Evolutionary conservation across 35 echinoderm and acorn worm genomes (phyloP).

Genomic region (Heliocidaris tuberculata): DNA sequence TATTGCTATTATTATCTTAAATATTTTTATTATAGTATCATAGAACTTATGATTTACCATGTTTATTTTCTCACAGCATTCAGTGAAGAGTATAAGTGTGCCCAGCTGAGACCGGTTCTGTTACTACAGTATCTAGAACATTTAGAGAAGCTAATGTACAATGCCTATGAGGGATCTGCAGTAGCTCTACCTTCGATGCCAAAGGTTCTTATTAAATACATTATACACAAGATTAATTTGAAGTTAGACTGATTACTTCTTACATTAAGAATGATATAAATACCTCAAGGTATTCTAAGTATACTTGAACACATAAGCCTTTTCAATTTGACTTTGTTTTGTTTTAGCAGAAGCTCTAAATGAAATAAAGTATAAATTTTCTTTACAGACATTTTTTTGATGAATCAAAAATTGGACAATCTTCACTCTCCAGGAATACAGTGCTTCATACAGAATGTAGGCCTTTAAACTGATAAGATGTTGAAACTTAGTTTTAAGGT

Average conservation of each 20-base stretch:
- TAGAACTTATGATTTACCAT: neutral
- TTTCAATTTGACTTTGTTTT: neutral
- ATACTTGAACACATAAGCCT: neutral
- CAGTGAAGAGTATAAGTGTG: constrained; percentile 55
- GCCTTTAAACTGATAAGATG: too few relatives aligned
- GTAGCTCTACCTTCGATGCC: constrained; percentile 70
- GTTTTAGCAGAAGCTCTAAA: too few relatives aligned
- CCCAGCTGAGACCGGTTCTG: constrained; percentile 78
- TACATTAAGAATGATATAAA: neutral
- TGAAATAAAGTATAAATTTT: too few relatives aligned
- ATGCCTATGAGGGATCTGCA: constrained; percentile 91
- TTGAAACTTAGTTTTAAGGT: too few relatives aligned
- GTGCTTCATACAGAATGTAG: too few relatives aligned
- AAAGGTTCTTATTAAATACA: constrained; percentile 44
- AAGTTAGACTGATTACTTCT: neutral
- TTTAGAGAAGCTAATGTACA: constrained; percentile 94
- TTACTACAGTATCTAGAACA: constrained; percentile 95
- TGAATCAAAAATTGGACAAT: too few relatives aligned
- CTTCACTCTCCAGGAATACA: too few relatives aligned
- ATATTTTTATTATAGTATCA: too few relatives aligned
- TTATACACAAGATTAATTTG: too few relatives aligned
- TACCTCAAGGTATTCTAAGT: neutral
- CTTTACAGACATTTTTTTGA: too few relatives aligned
- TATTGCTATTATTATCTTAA: too few relatives aligned
- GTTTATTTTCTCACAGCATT: constrained; percentile 52